phyloP scores from a whole-genome alignment of 2,888 invertebrate genomes.

The Lymantria dispar region DNA sequence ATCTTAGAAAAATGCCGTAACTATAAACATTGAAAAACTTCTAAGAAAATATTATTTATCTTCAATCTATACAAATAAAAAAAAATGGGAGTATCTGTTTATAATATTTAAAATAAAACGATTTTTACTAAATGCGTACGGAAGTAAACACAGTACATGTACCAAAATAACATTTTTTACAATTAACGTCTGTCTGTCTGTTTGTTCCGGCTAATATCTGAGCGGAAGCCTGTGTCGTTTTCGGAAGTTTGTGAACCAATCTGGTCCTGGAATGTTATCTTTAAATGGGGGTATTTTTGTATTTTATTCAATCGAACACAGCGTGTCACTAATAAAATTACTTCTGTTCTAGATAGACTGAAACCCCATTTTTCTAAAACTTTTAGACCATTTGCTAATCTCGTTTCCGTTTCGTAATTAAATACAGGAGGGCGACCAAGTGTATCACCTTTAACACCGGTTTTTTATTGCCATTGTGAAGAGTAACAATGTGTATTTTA shows the following conservation, averaged over 20 bases:
- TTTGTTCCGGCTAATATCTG: constrained; percentile 18
- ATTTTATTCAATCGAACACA: not conserved
- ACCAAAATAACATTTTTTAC: no score
- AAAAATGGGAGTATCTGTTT: no score
- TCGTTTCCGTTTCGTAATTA: constrained; percentile 1
- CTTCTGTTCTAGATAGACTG: constrained; percentile 2
- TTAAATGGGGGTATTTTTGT: constrained; percentile 4
- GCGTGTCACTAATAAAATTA: not conserved
- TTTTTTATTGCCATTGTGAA: not conserved
- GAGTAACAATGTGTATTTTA: no score
- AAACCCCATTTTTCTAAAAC: constrained; percentile 4
- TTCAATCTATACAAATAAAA: no score
- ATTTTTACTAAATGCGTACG: no score
- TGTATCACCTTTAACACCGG: not conserved
- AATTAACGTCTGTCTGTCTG: no score
- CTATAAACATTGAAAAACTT: no score
- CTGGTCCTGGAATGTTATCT: constrained; percentile 5
- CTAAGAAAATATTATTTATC: no score
- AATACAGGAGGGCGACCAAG: constrained; percentile 3
- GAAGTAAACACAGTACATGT: no score
- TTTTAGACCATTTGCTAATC: not conserved
- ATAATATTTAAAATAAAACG: constrained; percentile 16
- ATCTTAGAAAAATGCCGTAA: no score
- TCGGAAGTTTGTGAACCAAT: constrained; percentile 5
- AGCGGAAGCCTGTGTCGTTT: constrained; percentile 6